phyloP scores from a whole-genome alignment of 2,797 vertebrate species.

The Rhinatrema bivittatum region DNA sequence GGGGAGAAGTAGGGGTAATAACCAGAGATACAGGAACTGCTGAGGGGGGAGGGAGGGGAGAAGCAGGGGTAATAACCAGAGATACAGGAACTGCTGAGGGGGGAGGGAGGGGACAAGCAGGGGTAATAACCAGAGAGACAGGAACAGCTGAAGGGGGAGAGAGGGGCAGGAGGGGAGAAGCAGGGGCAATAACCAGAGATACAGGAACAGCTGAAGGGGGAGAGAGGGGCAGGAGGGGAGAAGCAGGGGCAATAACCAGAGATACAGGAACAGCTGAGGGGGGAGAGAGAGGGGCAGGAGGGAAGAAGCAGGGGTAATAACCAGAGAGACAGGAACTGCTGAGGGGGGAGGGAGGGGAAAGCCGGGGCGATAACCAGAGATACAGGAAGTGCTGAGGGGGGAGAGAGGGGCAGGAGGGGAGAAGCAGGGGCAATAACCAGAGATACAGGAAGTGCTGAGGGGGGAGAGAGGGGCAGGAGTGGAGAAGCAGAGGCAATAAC shows the following conservation, averaged over 20 bases:
- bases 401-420: too few relatives aligned
- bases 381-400: neutral
- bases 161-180: too few relatives aligned
- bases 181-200: neutral
- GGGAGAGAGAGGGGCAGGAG: neutral
- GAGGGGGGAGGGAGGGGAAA: too few relatives aligned
- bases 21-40: neutral
- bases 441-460: neutral
- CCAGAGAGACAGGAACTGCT: neutral
- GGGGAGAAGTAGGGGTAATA: too few relatives aligned
- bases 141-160: too few relatives aligned
- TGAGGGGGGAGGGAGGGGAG: too few relatives aligned
- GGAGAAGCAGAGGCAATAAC: neutral
- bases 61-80: neutral
- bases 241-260: neutral
- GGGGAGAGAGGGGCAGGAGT: too few relatives aligned
- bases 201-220: neutral
- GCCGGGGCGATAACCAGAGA: neutral
- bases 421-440: too few relatives aligned
- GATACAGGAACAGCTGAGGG: neutral
- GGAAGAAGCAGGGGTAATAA: too few relatives aligned
- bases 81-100: neutral
- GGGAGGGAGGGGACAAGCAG: too few relatives aligned
- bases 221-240: too few relatives aligned
- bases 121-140: too few relatives aligned